phyloP scores from a whole-genome alignment of 2,797 vertebrate species.

The Galagoides demidoff region DNA sequence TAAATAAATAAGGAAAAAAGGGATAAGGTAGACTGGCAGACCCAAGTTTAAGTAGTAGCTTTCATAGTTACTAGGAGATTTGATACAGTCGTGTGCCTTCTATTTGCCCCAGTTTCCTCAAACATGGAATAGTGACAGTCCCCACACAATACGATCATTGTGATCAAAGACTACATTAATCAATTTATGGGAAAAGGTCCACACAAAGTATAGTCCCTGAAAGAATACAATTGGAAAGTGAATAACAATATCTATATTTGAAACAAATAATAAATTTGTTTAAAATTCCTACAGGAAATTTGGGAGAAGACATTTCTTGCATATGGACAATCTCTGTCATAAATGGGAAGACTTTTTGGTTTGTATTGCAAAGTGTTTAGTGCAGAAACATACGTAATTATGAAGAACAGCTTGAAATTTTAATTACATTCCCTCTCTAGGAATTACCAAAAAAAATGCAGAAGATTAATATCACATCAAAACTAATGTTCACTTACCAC shows the following conservation, averaged over 20 bases:
- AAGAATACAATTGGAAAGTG: slow-evolving; percentile 37
- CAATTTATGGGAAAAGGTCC: not conserved
- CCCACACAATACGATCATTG: not conserved
- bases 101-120: not conserved
- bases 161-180: not conserved
- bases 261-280: slow-evolving; percentile 6
- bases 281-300: not conserved
- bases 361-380: not conserved
- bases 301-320: not conserved
- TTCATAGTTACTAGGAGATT: not conserved
- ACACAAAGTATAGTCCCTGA: not conserved
- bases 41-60: not conserved
- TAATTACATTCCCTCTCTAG: slow-evolving; percentile 30
- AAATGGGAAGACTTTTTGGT: slow-evolving; percentile 19
- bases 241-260: slow-evolving; percentile 13
- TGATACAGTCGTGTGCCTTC: not conserved
- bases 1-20: too few species aligned
- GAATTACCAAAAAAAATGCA: slow-evolving; percentile 21
- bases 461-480: slow-evolving; percentile 10
- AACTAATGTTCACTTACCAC: not conserved
- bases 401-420: slow-evolving; percentile 32
- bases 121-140: not conserved
- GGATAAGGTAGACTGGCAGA: not conserved
- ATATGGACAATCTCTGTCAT: not conserved
- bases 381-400: slow-evolving; percentile 3